Conservation (phyloP, 2,888 invertebrate genomes). For the Nomada goodeniana region DNA sequence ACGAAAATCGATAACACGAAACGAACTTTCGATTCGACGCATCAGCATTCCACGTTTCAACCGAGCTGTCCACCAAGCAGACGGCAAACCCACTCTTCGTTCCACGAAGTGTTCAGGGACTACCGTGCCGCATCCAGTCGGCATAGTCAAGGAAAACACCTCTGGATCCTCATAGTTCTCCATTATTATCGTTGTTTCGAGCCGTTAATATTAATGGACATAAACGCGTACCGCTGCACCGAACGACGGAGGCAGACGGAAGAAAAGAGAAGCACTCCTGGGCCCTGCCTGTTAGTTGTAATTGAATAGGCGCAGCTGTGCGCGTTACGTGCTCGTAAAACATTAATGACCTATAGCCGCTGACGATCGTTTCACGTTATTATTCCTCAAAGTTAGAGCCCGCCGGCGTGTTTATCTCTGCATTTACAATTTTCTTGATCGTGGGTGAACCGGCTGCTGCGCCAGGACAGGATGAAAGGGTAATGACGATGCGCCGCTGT, state of each 20-base stretch:
- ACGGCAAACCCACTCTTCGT: not conserved
- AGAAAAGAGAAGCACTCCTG: conserved; percentile 27
- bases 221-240: conserved; percentile 67
- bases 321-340: conserved; percentile 77
- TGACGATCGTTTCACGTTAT: conserved; percentile 76
- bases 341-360: conserved; percentile 76
- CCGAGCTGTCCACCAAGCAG: conserved; percentile 2
- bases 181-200: conserved; percentile 78
- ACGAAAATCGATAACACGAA: too few relatives aligned
- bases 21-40: too few relatives aligned
- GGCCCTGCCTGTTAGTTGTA: conserved; percentile 68
- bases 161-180: conserved; percentile 67
- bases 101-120: conserved; percentile 3
- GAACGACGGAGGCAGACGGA: conserved; percentile 48
- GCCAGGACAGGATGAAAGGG: conserved; percentile 10
- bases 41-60: too few relatives aligned
- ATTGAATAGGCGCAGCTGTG: conserved; percentile 80
- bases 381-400: conserved; percentile 67
- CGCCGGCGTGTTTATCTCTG: conserved; percentile 54
- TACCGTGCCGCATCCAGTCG: conserved; percentile 23
- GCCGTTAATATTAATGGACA: conserved; percentile 81
- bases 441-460: conserved; percentile 48
- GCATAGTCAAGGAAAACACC: conserved; percentile 53
- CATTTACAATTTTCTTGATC: conserved; percentile 63
- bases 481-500: conserved; percentile 22